Base-by-base conservation (phyloP, 2,797 vertebrate genomes). In the Peromyscus melanophrys region DNA sequence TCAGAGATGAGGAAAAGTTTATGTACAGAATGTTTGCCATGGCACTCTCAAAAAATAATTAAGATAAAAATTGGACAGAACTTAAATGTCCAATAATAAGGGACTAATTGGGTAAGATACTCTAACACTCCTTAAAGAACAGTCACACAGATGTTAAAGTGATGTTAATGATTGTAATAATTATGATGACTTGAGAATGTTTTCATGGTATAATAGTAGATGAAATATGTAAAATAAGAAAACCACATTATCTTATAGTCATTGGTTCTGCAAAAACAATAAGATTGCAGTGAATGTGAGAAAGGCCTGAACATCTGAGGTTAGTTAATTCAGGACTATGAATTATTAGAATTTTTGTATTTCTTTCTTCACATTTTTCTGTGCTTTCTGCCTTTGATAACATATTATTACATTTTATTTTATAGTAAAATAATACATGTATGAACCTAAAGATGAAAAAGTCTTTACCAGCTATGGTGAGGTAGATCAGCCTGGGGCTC, bases 121-220 rank as follows among this genome's bases (percentile, higher is more conserved):
- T 96, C 59, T 97, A 97, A 97, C 89, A 89, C 96, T 96, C 95
- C 43, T 85, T 96, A 94, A 96, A 95, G 96, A 84, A 83, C 89
- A 87, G 52, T 97, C 94, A 92, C 76, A 81, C 80, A 95, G 89
- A 97, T 97, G 98, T 87, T 96, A 80, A 89, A 95, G 83, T 95
- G 90, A 95, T 95, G 92, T 76, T 95, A 90, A 95, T 95, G 90
- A 61, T 92, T 95, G 94, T 87, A 93, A 84, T 75, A 63, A 89
- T 96, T 96, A 92, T 94, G 95, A 97, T 92, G 93, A 89, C 69
- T 96, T 89, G 40, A 84, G 86, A 92, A 88, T 43, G 40, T 93
- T 95, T 92, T 90, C 34, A 65, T 85, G 71, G 86, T 83, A 80
- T 85, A 83, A 85, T 96, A 82, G 89, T 96, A 94, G 71, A 96